Base-by-base conservation (phyloP, 2,888 invertebrate species). In the Aporophyla lueneburgensis region DNA sequence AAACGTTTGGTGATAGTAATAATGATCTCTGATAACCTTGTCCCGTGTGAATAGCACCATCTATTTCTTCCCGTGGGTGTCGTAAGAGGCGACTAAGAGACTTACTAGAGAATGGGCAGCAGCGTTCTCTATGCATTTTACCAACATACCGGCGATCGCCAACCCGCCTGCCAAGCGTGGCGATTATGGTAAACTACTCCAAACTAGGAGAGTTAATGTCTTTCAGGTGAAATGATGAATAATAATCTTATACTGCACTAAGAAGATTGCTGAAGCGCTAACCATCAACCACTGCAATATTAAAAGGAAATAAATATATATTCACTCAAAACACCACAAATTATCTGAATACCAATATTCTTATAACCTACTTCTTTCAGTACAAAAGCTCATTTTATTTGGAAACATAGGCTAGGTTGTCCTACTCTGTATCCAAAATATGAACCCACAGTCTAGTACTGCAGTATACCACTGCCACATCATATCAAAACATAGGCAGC, bases 361-460 rank as follows among this genome's bases (percentile, higher is more conserved):
- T 49, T 12, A 19, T 5, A 6, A 56, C 10, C n/a, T 12, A 46
- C 19, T 65, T 46, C 19, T 46, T 27, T 27, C 24, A 16, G 19
- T 51, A 21, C 5, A 14, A 63, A 56, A 14, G n/a, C 9, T 14
- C 9, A 73, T 51, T 51, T 68, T 63, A 43, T 10, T 19, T 19
- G 19, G 58, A 27, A 19, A n/a, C 49, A 7, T 19, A 33, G 12
- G 16, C 61, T n/a, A 24, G 49, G 24, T 27, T 19, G 6, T 33
- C 33, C 24, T 24, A 61, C 74, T 54, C 21, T 33, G 56, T 51
- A 56, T 16, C 49, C 43, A 66, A 61, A 66, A 62, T 74, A 76
- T 66, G 19, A 59, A 16, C 19, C 49, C 46, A 61, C 53, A 71
- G 12, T 56, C 16, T 51, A 27, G 10, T 14, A 33, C 33, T 33